These are phyloP conservation scores for Trissolcus brochymenae DNA, from an alignment of 2,888 invertebrate genomes.

Conservation along the genomic window DNA sequence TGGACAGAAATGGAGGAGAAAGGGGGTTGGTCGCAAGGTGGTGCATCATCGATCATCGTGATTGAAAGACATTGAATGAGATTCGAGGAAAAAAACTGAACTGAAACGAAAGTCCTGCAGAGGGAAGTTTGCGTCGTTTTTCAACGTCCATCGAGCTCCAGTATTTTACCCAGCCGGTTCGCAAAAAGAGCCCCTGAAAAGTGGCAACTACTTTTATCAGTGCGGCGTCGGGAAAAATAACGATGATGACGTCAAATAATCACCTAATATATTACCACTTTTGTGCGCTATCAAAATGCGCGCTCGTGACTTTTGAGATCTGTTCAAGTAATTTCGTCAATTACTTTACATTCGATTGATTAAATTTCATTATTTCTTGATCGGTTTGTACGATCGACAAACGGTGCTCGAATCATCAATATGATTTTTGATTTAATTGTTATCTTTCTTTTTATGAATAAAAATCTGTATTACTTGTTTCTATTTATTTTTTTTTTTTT, in stretches of 20 bases:
- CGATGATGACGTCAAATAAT: slow-evolving; percentile 60
- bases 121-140: slow-evolving; percentile 58
- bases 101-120: slow-evolving; percentile 58
- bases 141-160: slow-evolving; percentile 58
- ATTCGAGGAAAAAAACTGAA: slow-evolving; percentile 58
- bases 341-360: no score
- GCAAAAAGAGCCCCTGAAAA: slow-evolving; percentile 59
- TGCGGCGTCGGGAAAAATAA: slow-evolving; percentile 56
- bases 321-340: neutral
- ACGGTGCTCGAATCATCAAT: no score
- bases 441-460: neutral
- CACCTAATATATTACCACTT: slow-evolving; percentile 57
- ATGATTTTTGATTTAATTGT: neutral
- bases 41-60: slow-evolving; percentile 69
- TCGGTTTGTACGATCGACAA: no score
- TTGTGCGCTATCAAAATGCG: slow-evolving; percentile 41
- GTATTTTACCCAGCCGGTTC: slow-evolving; percentile 52
- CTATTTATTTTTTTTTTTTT: neutral
- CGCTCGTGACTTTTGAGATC: neutral
- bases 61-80: slow-evolving; percentile 73
- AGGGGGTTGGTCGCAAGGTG: slow-evolving; percentile 51
- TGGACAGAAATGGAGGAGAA: slow-evolving; percentile 28
- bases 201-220: slow-evolving; percentile 60
- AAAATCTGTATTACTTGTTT: neutral
- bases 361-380: no score